phyloP scores from a whole-genome alignment of 2,113 vertebrate species.

The Nipponia nippon region DNA sequence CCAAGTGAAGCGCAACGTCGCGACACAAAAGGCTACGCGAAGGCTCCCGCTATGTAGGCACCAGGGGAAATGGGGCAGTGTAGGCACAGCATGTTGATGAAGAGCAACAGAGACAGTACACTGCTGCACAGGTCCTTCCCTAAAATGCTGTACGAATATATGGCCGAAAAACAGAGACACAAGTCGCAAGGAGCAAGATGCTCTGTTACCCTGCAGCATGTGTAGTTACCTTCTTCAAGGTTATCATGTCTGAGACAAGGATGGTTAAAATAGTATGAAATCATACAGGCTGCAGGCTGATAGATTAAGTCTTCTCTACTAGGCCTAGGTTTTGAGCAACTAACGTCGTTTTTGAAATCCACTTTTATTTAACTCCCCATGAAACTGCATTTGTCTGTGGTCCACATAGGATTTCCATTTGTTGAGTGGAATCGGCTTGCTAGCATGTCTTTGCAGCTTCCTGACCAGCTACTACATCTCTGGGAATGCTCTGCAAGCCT shows the following conservation, averaged over 20 bases:
- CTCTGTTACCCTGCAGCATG: rapidly evolving
- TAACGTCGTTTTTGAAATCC: background rate
- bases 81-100: rapidly evolving
- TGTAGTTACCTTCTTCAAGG: background rate
- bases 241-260: background rate
- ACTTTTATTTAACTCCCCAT: background rate
- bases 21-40: rapidly evolving
- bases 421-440: too few species aligned
- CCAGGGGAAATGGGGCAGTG: rapidly evolving
- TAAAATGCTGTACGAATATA: rapidly evolving
- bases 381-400: background rate
- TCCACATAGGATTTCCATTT: background rate
- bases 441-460: background rate
- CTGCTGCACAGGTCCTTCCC: background rate
- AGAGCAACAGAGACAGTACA: rapidly evolving
- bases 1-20: rapidly evolving
- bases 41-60: background rate
- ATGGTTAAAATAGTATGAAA: background rate
- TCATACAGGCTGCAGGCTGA: background rate
- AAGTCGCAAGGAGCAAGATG: background rate
- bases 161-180: background rate
- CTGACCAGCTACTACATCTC: background rate
- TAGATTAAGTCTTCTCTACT: background rate
- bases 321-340: background rate
- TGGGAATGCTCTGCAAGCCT: background rate